Base-by-base conservation (phyloP, 2,888 invertebrate species). In the Tricholauxania praeusta region DNA sequence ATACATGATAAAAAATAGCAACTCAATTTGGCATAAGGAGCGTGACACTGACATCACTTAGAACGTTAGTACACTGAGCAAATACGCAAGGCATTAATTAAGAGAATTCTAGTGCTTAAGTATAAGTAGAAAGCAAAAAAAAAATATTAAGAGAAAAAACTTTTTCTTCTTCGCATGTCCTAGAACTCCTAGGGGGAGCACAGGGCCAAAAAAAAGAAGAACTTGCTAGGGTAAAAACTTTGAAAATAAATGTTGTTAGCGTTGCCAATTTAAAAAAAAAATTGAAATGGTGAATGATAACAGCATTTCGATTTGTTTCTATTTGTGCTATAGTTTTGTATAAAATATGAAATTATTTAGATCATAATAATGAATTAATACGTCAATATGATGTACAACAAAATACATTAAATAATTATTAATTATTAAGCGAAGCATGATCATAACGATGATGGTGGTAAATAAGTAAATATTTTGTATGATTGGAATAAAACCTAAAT, bases 401-500 rank as follows among this genome's bases (percentile, higher is more conserved):
- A 39, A 52, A 52, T n/a, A 8, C 15, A 52, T 52, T 57, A 28
- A 28, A 57, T 57, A 32, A 17, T 63, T 32, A 63, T 12, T 47
- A 39, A 47, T 63, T 47, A 67, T 47, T 55, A 55, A n/a, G 52
- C 55, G 53, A 67, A 67, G 55, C 66, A 15, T 32, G 22, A 66
- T 15, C 32, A 32, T 60, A 28, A 47, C 17, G 48, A 63, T 15
- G 12, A 47, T 12, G 15, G 48, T 17, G 63, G 47, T 63, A 63
- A 63, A 47, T 63, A 63, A 63, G 53, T 28, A 68, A 32, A 17
- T 65, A 59, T 69, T 73, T 73, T 73, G 65, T 73, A 73, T 69
- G 64, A 64, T 74, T 65, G 52, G 73, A 72, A 64, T 70, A 78
- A 66, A 79, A 80, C 80, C 79, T 79, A 79, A 77, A 79, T 73